Base-by-base conservation (phyloP, 2,797 vertebrate genomes). In the Myotis pilosus region DNA sequence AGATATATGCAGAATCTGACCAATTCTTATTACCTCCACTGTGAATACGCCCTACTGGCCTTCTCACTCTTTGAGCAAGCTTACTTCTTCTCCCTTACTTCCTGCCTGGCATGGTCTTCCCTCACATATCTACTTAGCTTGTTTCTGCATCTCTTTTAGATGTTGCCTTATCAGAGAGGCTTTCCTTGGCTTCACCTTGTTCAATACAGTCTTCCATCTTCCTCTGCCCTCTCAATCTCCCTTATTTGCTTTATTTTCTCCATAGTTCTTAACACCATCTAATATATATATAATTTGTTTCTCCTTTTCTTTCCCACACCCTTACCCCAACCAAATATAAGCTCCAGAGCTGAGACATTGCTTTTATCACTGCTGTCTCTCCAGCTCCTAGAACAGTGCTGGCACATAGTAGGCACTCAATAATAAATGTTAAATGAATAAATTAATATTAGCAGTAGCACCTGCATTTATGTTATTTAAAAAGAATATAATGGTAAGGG, bases 201-300 rank as follows among this genome's bases (percentile, higher is more conserved):
- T 49, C 91, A 76, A 51, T 22, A 57, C 8, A 17, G 57, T 87
- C 68, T 91, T 85, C 12, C 25, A 2, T 71, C 41, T 85, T 76
- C 12, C 25, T 84, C 60, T 69, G 10, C 41, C 47, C 53, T 71
- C 68, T 78, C 53, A 72, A 2, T 66, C 76, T 87, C 83, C n/a
- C 57, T 95, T 68, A 55, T 30, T 51, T 47, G 57, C 49, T 93
- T 49, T 74, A 72, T 79, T 82, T 95, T 71, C 36, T 91, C 44
- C 71, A 33, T 78, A 41, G 62, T 25, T 95, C 38, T 68, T 90
- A 71, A 38, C 5, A 55, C 51, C 19, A 28, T 86, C 33, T 86
- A 8, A 44, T 89, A 10, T 44, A 44, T 44, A 44, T 44, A 44
- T 44, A 44, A 44, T 44, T 87, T 90, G 13, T 87, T 41, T 92